A percentile compares a stretch with the other conserved stretches of the same genome.
These are phyloP conservation scores for Hydropsyche tenuis DNA, from an alignment of 1,140 invertebrate genomes.

Conservation along the genomic window DNA sequence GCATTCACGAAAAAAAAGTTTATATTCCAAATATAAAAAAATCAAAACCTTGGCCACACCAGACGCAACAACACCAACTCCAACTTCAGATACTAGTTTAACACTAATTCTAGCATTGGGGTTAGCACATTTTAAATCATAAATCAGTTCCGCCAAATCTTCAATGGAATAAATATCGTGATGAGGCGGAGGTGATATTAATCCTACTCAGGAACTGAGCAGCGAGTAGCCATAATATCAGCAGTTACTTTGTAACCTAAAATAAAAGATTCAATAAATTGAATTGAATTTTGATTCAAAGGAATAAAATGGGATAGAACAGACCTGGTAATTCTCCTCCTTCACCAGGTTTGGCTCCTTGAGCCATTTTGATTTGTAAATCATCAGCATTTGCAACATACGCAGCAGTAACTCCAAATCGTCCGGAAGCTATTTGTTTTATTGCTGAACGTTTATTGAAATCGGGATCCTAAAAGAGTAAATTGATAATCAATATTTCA, in stretches of 20 bases:
- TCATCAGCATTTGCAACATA: slow-evolving; percentile 97
- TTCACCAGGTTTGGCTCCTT: slow-evolving; percentile 96
- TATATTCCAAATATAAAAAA: slow-evolving; percentile 8
- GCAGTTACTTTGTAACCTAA: slow-evolving; percentile 80
- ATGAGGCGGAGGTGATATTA: slow-evolving; percentile 98
- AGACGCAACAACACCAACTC: slow-evolving; percentile 96
- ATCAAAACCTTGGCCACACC: slow-evolving; percentile 90
- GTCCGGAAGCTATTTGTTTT: slow-evolving; percentile 94
- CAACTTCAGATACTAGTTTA: slow-evolving; percentile 97
- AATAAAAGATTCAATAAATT: slow-evolving; percentile 33
- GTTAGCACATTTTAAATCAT: slow-evolving; percentile 98
- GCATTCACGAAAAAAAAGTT: slow-evolving; percentile 14
- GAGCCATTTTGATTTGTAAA: slow-evolving; percentile 98
- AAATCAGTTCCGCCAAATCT: slow-evolving; percentile 97
- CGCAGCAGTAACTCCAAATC: slow-evolving; percentile 97
- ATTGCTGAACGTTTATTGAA: slow-evolving; percentile 82
- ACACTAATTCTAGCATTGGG: slow-evolving; percentile 95
- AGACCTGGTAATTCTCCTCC: slow-evolving; percentile 92
- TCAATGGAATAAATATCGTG: slow-evolving; percentile 99
- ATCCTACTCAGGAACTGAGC: slow-evolving; percentile 97
- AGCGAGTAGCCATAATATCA: slow-evolving; percentile 93
- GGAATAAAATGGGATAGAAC: slow-evolving; percentile 51
- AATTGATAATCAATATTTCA: neutral
- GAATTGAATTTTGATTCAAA: neutral
- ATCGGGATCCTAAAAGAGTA: slow-evolving; percentile 71